These are phyloP conservation scores for Drosophila heteroneura DNA, from an alignment of 2,888 invertebrate genomes.

Conservation along the genomic window DNA sequence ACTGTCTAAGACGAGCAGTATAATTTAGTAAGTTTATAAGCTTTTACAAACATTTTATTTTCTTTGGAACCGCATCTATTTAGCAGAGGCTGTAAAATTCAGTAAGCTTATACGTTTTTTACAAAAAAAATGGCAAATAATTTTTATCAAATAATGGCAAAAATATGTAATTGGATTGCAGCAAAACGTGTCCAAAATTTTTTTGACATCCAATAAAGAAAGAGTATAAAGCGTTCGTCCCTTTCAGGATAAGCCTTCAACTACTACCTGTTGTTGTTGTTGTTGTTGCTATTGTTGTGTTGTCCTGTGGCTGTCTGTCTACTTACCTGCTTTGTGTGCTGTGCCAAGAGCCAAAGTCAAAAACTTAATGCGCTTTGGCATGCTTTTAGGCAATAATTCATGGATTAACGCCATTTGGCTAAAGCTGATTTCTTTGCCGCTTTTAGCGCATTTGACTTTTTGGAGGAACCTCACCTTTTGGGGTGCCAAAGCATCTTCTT, in stretches of 20 bases:
- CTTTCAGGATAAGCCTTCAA: neutral
- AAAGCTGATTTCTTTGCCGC: constrained; percentile 73
- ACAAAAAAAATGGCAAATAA: neutral
- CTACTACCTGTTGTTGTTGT: constrained; percentile 49
- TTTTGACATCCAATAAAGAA: neutral
- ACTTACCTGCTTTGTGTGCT: constrained; percentile 43
- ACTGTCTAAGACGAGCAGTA: neutral
- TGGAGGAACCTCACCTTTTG: constrained; percentile 68
- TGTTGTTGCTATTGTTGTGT: constrained; percentile 20
- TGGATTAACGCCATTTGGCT: constrained; percentile 84
- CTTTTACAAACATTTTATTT: neutral
- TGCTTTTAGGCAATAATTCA: constrained; percentile 85
- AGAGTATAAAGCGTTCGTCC: constrained; percentile 23
- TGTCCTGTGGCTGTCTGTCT: constrained; percentile 30
- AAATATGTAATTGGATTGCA: neutral
- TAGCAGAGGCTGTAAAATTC: neutral
- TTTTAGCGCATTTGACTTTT: constrained; percentile 64
- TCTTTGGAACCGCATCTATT: neutral
- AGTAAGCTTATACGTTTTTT: neutral
- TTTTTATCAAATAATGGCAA: neutral
- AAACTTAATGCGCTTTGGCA: constrained; percentile 84
- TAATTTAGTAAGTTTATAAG: neutral
- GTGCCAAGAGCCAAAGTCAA: constrained; percentile 53
- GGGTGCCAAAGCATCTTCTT: constrained; percentile 30
- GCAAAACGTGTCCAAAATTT: neutral